Evolutionary conservation across 2,888 invertebrate genomes (phyloP).

Genomic region (Hanleya hanleyi): DNA sequence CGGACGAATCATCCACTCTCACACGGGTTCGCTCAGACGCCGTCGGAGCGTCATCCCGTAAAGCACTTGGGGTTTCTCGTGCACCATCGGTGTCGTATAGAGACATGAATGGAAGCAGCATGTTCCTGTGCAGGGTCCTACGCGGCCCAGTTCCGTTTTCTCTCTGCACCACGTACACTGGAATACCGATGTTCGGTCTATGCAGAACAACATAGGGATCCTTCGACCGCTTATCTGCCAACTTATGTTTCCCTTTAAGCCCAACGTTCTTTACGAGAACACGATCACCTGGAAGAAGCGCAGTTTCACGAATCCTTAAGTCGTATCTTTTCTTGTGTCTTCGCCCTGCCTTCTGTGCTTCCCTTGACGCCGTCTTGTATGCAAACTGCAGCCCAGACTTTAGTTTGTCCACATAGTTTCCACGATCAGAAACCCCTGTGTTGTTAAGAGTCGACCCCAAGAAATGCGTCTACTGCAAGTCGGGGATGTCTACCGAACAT

Average conservation of each 20-base stretch:
- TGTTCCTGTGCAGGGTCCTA: slow-evolving; percentile 11
- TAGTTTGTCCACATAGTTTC: background rate
- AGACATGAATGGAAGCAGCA: slow-evolving; percentile 2
- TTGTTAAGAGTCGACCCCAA: background rate
- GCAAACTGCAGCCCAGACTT: background rate
- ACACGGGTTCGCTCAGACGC: no score
- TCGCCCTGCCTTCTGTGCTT: background rate
- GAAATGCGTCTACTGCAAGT: slow-evolving; percentile 12
- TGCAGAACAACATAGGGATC: slow-evolving; percentile 7
- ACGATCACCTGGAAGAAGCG: slow-evolving; percentile 11
- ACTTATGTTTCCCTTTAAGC: slow-evolving; percentile 14
- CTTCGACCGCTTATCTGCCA: slow-evolving; percentile 16
- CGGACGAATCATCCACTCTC: no score
- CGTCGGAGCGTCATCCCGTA: no score
- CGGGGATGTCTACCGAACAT: slow-evolving; percentile 21
- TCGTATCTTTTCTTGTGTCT: slow-evolving; percentile 7
- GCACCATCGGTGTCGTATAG: background rate
- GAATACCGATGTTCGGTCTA: slow-evolving; percentile 15
- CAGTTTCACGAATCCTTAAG: background rate
- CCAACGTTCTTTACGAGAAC: slow-evolving; percentile 2
- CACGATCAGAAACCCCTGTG: background rate
- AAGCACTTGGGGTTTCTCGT: no score
- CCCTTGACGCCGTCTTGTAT: background rate
- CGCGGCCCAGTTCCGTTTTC: slow-evolving; percentile 5
- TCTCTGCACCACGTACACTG: slow-evolving; percentile 10